Percentiles rank a stretch among this genome's conserved stretches.
Evolutionary conservation across 2,113 vertebrate genomes (phyloP).

Genomic region (Gallinago jamesoni): DNA sequence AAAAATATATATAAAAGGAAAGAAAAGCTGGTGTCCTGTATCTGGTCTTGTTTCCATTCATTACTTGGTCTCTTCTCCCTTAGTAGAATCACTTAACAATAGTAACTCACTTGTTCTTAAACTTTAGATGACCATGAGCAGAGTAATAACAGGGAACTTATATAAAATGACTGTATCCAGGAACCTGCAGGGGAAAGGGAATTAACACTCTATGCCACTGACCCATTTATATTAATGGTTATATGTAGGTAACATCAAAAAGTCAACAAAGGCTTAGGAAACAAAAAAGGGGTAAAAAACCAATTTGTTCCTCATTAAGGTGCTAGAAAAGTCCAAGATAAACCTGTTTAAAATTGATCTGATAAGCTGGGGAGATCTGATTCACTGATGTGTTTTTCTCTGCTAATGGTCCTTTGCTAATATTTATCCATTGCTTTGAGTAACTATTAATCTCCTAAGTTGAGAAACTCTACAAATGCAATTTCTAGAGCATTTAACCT

Average conservation of each 20-base stretch:
- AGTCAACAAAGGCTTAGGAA: constrained; percentile 64
- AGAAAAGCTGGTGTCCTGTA: neutral
- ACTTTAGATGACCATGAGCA: constrained; percentile 32
- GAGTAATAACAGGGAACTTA: constrained; percentile 55
- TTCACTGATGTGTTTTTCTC: constrained; percentile 71
- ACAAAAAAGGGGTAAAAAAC: constrained; percentile 39
- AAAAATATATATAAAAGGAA: neutral
- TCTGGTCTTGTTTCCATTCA: neutral
- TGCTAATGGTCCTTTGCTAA: constrained; percentile 75
- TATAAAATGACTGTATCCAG: constrained; percentile 35
- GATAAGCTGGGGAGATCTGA: constrained; percentile 68
- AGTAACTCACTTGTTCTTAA: neutral
- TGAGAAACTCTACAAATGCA: constrained; percentile 72
- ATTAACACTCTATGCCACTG: constrained; percentile 56
- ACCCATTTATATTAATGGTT: constrained; percentile 70
- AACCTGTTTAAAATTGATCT: constrained; percentile 82
- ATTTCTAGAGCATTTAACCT: constrained; percentile 75
- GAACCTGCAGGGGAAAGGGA: constrained; percentile 42
- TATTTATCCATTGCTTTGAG: constrained; percentile 78
- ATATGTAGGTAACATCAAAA: constrained; percentile 62
- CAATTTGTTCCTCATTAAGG: constrained; percentile 75
- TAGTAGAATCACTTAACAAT: neutral
- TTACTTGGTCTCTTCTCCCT: neutral
- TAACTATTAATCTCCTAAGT: constrained; percentile 75
- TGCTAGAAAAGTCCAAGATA: constrained; percentile 73